Evolutionary conservation across 2,888 invertebrate genomes (phyloP).

Genomic region (Abrostola triplasia): DNA sequence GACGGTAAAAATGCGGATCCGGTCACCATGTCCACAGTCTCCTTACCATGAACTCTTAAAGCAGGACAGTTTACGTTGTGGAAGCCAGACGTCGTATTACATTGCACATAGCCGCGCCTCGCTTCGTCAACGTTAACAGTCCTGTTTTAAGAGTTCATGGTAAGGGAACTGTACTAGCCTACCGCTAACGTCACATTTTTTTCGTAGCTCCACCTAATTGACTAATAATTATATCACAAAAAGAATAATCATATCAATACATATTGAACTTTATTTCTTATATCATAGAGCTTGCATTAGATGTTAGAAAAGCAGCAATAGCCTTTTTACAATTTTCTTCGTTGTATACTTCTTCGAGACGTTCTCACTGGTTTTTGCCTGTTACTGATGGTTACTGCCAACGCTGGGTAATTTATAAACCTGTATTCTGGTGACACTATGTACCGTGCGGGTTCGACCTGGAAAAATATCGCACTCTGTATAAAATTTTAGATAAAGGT

Average conservation of each 20-base stretch:
- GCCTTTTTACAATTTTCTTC: slow-evolving; percentile 11
- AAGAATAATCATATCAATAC: neutral
- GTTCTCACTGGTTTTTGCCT: slow-evolving; percentile 17
- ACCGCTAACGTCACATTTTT: too few species aligned
- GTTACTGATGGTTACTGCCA: slow-evolving; percentile 22
- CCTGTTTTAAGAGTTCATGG: too few species aligned
- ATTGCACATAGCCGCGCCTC: too few species aligned
- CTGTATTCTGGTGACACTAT: slow-evolving; percentile 63
- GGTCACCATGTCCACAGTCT: too few species aligned
- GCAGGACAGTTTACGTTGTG: too few species aligned
- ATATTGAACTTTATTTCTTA: neutral
- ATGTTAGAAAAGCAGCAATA: neutral
- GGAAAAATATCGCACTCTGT: slow-evolving; percentile 17
- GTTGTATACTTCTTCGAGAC: neutral
- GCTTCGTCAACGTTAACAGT: too few species aligned
- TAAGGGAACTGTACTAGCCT: too few species aligned
- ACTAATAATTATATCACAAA: too few species aligned
- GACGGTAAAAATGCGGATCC: too few species aligned
- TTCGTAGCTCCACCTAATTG: too few species aligned
- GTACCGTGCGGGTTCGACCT: slow-evolving; percentile 45
- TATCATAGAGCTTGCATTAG: neutral
- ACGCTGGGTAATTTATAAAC: slow-evolving; percentile 67
- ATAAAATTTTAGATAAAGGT: neutral
- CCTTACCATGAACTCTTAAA: too few species aligned
- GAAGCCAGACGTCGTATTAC: too few species aligned